Evolutionary conservation across 2,113 vertebrate species (phyloP), one percentile per base, ranked within the genome.

Genomic region (Amphiprion ocellaris): DNA sequence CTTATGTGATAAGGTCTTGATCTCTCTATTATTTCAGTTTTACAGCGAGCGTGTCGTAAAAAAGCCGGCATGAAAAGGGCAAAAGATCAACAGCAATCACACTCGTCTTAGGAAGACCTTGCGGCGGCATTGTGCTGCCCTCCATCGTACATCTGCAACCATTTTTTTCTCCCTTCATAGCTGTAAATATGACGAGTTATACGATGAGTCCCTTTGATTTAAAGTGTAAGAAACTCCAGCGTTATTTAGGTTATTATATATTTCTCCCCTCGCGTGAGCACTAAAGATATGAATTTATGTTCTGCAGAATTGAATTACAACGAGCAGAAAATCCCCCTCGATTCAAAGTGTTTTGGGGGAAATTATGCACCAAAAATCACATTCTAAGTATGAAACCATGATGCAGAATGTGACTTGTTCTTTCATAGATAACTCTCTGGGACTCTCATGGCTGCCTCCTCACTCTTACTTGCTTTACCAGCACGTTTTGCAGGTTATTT

Each of bases 41-140:
- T 81, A 89, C 65, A 79, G 71, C 50, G 79, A 86, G 79, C 64
- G 77, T 37, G 80, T 72, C 74, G 59, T 82, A 61, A 84, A 81
- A 68, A 39, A 54, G 69, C 0, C 47, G 15, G 61, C 68, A 12
- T 41, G 30, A 82, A 79, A 79, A 87, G 87, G 87, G 73, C 87
- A 77, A 83, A 59, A 69, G 88, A 91, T 86, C 84, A 86, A 67
- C 83, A 86, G 69, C 73, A 79, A 83, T 84, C 82, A 69, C 2
- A 41, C 70, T 79, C 26, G 83, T 85, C 75, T 89, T 49, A 37
- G 8, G 63, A 79, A 46, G 87, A 89, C 87, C 87, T 84, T 83
- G 85, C 28, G 67, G 85, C 28, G 81, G 91, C 85, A 81, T 89
- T 82, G 90, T 91, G 87, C 91, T 92, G 90, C 90, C 91, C 89